A percentile compares a stretch with the other conserved stretches of the same genome.
Evolutionary conservation across 2,797 vertebrate species (phyloP).

Genomic region (Macropus fuliginosus): DNA sequence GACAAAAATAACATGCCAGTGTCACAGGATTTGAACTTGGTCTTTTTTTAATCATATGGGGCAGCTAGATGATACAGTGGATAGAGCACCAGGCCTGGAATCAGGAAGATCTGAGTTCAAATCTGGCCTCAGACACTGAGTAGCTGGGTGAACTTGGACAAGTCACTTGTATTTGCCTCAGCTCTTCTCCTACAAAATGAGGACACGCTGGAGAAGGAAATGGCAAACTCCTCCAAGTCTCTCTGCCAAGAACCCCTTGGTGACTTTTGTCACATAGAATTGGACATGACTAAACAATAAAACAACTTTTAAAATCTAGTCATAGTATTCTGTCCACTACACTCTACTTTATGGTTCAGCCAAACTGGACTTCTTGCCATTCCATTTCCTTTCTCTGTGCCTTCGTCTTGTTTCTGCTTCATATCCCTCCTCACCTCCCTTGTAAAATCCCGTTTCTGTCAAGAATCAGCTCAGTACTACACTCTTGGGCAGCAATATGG

Average conservation of each 20-base stretch:
- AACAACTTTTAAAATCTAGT: background rate
- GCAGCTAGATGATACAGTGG: background rate
- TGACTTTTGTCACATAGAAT: too few species aligned
- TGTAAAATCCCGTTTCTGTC: background rate
- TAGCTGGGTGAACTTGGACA: background rate
- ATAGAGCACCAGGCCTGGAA: background rate
- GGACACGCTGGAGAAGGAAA: background rate
- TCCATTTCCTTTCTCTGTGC: background rate
- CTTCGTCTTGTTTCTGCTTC: background rate
- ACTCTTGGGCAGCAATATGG: background rate
- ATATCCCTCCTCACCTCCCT: background rate
- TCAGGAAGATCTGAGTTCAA: background rate
- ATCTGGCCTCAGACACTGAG: background rate
- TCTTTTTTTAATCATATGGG: background rate
- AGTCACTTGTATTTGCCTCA: background rate
- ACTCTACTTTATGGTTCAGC: background rate
- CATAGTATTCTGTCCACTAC: background rate
- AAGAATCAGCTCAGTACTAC: background rate
- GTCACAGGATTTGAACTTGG: background rate
- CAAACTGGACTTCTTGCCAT: background rate
- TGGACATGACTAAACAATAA: background rate
- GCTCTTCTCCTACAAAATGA: background rate
- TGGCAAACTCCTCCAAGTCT: background rate
- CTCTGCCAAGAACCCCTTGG: background rate
- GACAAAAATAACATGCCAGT: background rate